These are phyloP conservation scores for Streptopelia turtur DNA, from an alignment of 2,797 vertebrate genomes.

Conservation along the genomic window DNA sequence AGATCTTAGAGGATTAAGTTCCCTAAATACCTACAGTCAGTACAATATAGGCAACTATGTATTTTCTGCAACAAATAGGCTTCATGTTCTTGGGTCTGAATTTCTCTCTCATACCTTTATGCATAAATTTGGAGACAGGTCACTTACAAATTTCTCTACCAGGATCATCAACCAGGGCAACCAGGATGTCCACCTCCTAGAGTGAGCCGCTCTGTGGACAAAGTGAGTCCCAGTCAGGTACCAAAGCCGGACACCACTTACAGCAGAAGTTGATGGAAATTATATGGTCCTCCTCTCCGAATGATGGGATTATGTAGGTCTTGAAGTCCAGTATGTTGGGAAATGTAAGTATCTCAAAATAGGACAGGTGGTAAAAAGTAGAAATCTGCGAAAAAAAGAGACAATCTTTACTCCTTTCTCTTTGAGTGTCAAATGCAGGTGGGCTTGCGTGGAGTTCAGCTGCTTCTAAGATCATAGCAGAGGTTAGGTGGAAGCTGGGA, in stretches of 20 bases:
- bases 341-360: background rate
- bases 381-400: background rate
- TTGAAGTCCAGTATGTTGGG: background rate
- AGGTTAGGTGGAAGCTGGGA: background rate
- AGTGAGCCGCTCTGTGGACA: background rate
- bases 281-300: background rate
- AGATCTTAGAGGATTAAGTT: background rate
- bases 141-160: background rate
- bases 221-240: background rate
- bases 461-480: background rate
- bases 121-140: background rate
- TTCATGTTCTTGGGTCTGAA: background rate
- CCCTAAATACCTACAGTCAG: background rate
- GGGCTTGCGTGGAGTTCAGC: background rate
- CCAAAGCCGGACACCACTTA: background rate
- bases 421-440: background rate
- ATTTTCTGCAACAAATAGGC: background rate
- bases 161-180: background rate
- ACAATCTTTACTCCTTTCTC: background rate
- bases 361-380: background rate
- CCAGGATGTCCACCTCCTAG: background rate
- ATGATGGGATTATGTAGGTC: background rate
- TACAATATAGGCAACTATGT: background rate
- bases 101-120: background rate
- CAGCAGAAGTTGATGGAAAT: background rate